Evolutionary conservation across 2,888 invertebrate genomes (phyloP), one percentile per base, ranked within the genome.

Genomic region (Axea sp.): DNA sequence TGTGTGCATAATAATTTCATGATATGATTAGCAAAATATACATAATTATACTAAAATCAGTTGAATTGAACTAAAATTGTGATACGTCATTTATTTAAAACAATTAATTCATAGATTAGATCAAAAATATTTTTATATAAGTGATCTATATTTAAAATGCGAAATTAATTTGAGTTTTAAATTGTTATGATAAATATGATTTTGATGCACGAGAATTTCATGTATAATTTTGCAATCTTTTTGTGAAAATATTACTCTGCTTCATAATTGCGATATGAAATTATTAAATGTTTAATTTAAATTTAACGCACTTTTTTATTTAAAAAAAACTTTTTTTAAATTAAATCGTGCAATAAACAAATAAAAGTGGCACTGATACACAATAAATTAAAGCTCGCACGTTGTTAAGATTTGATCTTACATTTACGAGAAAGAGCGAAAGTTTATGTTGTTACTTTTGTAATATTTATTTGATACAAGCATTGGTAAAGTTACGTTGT

Each of bases 381-480:
- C 3, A 31, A 33, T 17, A 19, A 35, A 14, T 24, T n/a, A n/a
- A n/a, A n/a, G 30, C 12, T 15, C 30, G 47, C 22, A 19, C 8
- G n/a, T 37, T 22, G 26, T 12, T 37, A 7, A 39, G 2, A 55
- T 49, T 71, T 57, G 65, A 65, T 72, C 72, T 72, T 72, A 72
- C 72, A 72, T 64, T 49, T 8, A 49, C 9, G 45, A 64, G 30
- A 72, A 59, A 72, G 14, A 65, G 55, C 35, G 12, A 28, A 73
- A 60, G 43, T 65, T 65, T 65, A 73, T 59, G 64, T 71, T 71
- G 62, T 71, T 71, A 49, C 41, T 71, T 62, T 71, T 51, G 31
- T 65, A 72, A 59, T 69, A 62, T 69, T 62, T 62, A 69, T 69
- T 60, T 53, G 26, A 59, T 49, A 47, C 14, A 41, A 33, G 14